Conservation (phyloP, 2,113 vertebrate species). For the Neogobius melanostomus region DNA sequence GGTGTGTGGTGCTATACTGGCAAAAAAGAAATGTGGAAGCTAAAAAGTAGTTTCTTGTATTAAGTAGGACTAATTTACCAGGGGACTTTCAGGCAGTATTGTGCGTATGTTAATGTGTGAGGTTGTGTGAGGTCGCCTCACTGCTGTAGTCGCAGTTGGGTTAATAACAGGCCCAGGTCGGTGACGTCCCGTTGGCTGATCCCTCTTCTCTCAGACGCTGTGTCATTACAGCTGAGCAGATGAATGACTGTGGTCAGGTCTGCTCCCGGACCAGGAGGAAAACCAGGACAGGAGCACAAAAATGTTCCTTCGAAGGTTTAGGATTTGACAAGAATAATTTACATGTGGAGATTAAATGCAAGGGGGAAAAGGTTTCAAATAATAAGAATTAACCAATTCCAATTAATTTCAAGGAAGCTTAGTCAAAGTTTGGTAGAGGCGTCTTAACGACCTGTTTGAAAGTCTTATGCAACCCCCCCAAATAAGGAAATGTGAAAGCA, state of each 20-base stretch:
- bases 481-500: no score
- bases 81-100: background rate
- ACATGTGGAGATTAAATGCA: background rate
- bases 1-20: no score
- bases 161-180: conserved; percentile 69
- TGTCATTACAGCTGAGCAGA: conserved; percentile 68
- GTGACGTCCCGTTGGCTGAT: conserved; percentile 58
- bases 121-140: conserved; percentile 62
- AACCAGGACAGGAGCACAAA: conserved; percentile 21
- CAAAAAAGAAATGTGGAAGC: no score
- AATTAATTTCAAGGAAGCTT: no score
- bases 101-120: conserved; percentile 13
- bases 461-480: no score
- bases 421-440: no score
- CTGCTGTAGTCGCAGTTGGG: conserved; percentile 45
- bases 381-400: no score
- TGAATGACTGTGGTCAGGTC: conserved; percentile 64
- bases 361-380: no score
- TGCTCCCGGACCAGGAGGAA: conserved; percentile 40
- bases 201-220: conserved; percentile 42
- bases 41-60: no score
- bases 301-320: background rate
- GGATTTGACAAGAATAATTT: background rate
- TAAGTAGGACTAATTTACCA: background rate
- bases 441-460: no score